phyloP scores from a whole-genome alignment of 1,140 invertebrate genomes.

The Calephelis nemesis region DNA sequence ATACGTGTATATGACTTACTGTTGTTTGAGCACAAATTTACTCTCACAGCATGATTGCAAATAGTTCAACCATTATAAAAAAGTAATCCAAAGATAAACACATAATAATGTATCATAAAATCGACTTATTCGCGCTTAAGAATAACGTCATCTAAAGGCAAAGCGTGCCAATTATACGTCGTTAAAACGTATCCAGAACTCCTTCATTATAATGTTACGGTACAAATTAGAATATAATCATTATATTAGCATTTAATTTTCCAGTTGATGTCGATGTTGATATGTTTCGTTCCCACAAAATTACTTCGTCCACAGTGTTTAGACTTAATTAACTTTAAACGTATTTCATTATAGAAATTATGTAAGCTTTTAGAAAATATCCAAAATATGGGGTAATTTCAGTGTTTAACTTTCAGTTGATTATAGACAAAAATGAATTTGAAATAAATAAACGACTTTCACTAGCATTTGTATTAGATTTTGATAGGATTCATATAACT shows the following conservation, averaged over 20 bases:
- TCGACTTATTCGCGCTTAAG: constrained; percentile 6
- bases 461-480: no score
- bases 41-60: no score
- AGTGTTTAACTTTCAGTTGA: background rate
- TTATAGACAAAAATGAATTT: no score
- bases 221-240: constrained; percentile 63
- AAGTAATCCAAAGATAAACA: no score
- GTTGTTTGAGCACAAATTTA: no score
- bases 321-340: constrained; percentile 34
- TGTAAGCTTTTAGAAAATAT: background rate
- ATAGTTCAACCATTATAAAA: no score
- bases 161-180: constrained; percentile 24
- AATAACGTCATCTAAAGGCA: constrained; percentile 11
- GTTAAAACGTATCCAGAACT: constrained; percentile 36
- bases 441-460: no score
- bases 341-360: constrained; percentile 5
- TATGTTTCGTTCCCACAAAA: constrained; percentile 58
- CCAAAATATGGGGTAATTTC: no score
- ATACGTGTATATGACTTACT: no score
- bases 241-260: constrained; percentile 76
- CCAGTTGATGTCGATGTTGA: constrained; percentile 60
- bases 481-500: no score
- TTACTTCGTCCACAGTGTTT: constrained; percentile 35
- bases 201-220: constrained; percentile 71
- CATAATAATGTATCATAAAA: background rate